Conservation (phyloP, 1,140 invertebrate genomes). For the Drosophila quadrilineata region DNA sequence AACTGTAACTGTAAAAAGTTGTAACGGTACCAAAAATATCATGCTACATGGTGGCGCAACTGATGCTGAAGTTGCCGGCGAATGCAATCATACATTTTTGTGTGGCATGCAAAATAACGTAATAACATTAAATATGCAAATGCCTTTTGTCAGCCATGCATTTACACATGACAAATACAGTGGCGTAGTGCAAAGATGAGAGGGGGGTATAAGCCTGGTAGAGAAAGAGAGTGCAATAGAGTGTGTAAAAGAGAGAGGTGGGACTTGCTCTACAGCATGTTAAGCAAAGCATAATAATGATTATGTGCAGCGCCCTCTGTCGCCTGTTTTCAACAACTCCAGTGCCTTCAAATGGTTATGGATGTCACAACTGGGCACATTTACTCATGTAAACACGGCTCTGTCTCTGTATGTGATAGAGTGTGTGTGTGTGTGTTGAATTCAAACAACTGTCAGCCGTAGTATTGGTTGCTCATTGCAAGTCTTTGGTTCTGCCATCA, state of each 20-base stretch:
- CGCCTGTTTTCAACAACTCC: no score
- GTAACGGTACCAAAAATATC: conserved; percentile 65
- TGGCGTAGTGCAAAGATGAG: no score
- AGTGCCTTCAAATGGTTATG: no score
- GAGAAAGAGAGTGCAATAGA: no score
- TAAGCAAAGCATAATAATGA: no score
- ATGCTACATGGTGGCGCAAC: conserved; percentile 2
- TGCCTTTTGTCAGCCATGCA: conserved; percentile 79
- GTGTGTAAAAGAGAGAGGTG: no score
- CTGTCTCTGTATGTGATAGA: not conserved
- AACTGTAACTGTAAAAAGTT: conserved; percentile 52
- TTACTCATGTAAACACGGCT: not conserved
- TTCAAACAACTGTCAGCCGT: conserved; percentile 30
- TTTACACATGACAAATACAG: conserved; percentile 63
- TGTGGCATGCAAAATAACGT: conserved; percentile 77
- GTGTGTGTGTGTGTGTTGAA: conserved; percentile 39
- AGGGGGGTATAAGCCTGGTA: no score
- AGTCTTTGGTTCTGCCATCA: not conserved
- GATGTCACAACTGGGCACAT: not conserved
- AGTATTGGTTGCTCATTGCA: conserved; percentile 20
- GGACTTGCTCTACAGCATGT: no score
- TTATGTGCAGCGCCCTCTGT: no score
- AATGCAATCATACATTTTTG: conserved; percentile 79
- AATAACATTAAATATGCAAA: conserved; percentile 80
- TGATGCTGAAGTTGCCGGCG: conserved; percentile 34